Conservation (phyloP, 2,113 vertebrate genomes). For the Otis tarda region DNA sequence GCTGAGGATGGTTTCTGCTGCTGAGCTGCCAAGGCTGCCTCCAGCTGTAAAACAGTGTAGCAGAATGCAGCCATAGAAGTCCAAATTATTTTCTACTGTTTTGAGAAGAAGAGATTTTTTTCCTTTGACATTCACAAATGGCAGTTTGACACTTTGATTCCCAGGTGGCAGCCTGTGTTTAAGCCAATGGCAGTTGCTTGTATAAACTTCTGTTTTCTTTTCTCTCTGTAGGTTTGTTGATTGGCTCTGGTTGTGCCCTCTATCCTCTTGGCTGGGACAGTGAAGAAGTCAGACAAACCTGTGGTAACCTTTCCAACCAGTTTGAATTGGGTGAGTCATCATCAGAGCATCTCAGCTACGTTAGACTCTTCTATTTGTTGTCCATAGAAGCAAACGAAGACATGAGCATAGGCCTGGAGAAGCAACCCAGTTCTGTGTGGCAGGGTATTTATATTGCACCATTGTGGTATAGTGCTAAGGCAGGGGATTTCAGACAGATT, state of each 20-base stretch:
- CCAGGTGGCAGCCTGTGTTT: background rate
- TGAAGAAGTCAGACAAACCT: constrained; percentile 94
- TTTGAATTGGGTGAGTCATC: constrained; percentile 88
- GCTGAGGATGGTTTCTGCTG: background rate
- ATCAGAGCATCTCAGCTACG: background rate
- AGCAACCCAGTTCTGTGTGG: background rate
- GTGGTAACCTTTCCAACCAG: constrained; percentile 91
- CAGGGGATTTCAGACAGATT: background rate
- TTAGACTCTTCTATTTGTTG: background rate
- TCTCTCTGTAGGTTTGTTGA: constrained; percentile 84
- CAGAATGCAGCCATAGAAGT: background rate
- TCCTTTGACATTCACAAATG: background rate
- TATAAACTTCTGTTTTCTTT: constrained; percentile 6
- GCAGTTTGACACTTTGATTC: background rate
- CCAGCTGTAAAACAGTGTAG: background rate
- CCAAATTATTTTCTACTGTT: background rate
- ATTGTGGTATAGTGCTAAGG: background rate
- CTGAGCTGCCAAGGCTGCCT: background rate
- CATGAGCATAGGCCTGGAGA: background rate
- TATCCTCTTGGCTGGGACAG: constrained; percentile 98
- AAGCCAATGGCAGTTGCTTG: background rate
- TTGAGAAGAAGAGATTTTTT: background rate
- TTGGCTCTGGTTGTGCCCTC: constrained; percentile 94
- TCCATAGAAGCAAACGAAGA: background rate
- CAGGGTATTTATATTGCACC: background rate